phyloP scores from a whole-genome alignment of 1,140 invertebrate genomes.

The Vollenhovia emeryi region DNA sequence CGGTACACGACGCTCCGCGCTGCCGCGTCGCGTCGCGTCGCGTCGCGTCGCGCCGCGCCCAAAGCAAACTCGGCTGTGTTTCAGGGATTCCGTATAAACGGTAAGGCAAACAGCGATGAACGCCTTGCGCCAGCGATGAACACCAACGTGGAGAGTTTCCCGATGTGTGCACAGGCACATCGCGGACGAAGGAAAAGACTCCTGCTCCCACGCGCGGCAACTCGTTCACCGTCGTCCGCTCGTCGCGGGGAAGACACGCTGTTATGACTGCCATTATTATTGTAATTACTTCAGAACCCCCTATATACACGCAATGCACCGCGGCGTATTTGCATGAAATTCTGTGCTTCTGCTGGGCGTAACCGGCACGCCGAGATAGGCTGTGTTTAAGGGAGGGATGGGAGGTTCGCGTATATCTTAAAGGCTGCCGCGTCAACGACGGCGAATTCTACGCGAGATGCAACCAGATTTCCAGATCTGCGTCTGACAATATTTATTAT shows the following conservation, averaged over 20 bases:
- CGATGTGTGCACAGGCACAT: conserved; percentile 62
- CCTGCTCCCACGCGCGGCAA: conserved; percentile 17
- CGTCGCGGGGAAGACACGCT: background rate
- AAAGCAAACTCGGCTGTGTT: conserved; percentile 78
- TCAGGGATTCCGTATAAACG: conserved; percentile 78
- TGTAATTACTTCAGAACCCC: conserved; percentile 64
- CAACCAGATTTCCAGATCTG: background rate
- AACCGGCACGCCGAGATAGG: conserved; percentile 1
- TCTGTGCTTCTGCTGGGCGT: conserved; percentile 41
- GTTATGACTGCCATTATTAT: conserved; percentile 65
- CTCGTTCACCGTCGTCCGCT: conserved; percentile 9
- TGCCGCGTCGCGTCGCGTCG: no score
- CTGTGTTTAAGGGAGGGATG: conserved; percentile 57
- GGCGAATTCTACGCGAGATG: background rate
- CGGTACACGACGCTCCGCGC: conserved; percentile 32
- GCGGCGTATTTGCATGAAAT: conserved; percentile 61
- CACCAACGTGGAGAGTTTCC: conserved; percentile 69
- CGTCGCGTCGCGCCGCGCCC: conserved; percentile 68
- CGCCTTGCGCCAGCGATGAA: conserved; percentile 41
- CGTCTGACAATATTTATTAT: background rate
- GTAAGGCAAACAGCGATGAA: conserved; percentile 70
- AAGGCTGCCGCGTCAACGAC: background rate
- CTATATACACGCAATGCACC: conserved; percentile 38
- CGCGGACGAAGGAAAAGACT: conserved; percentile 34
- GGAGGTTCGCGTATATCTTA: background rate